phyloP scores from a whole-genome alignment of 2,888 invertebrate species.

The Acanthosepion pharaonis region DNA sequence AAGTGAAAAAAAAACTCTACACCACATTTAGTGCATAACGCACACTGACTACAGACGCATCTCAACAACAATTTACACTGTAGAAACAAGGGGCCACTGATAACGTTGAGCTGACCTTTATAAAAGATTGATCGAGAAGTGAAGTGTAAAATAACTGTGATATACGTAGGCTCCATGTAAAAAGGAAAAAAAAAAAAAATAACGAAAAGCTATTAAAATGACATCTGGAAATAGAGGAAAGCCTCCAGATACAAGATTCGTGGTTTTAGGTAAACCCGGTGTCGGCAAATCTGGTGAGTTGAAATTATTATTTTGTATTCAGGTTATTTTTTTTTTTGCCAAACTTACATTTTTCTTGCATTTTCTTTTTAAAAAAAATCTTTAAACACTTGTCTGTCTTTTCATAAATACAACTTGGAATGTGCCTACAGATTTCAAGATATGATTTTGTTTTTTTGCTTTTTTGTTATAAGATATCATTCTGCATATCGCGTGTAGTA shows the following conservation, averaged over 20 bases:
- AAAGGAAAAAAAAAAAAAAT: background rate
- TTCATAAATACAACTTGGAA: too few relatives aligned
- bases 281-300: slow-evolving; percentile 42
- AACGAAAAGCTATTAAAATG: background rate
- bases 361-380: too few relatives aligned
- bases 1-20: background rate
- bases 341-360: background rate
- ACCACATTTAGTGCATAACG: background rate
- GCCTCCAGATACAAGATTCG: slow-evolving; percentile 34
- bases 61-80: background rate
- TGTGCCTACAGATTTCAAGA: too few relatives aligned
- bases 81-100: background rate
- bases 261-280: slow-evolving; percentile 36
- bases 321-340: background rate
- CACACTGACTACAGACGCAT: background rate
- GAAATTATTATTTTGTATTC: background rate
- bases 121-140: background rate
- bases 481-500: too few relatives aligned
- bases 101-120: too few relatives aligned
- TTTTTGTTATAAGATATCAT: too few relatives aligned
- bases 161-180: background rate
- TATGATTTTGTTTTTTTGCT: too few relatives aligned
- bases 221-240: slow-evolving; percentile 24
- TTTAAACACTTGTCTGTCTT: background rate
- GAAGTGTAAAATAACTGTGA: background rate